Evolutionary conservation across 2,113 vertebrate species (phyloP).

Genomic region (Gobiocypris rarus): DNA sequence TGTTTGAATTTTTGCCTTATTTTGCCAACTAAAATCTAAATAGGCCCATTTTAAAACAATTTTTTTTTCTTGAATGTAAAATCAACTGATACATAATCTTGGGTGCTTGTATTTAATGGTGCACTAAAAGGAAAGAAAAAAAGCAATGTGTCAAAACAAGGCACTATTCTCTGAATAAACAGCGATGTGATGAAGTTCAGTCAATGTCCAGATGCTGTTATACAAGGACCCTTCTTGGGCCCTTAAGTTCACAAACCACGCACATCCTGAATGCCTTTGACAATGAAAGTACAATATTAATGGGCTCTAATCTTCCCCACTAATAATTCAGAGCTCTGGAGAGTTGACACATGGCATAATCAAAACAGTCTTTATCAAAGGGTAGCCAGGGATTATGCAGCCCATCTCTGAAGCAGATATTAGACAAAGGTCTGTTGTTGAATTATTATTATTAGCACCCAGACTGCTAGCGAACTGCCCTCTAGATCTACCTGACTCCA

Average conservation of each 20-base stretch:
- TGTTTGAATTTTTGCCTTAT: no score
- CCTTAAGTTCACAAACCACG: conserved; percentile 22
- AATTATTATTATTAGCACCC: conserved; percentile 42
- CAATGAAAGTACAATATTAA: conserved; percentile 30
- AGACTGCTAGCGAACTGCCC: conserved; percentile 20
- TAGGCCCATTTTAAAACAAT: no score
- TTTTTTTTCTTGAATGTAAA: no score
- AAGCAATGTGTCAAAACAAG: background rate
- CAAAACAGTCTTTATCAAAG: conserved; percentile 52
- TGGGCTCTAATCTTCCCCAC: conserved; percentile 32
- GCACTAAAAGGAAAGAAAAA: background rate
- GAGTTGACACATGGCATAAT: conserved; percentile 59
- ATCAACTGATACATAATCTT: background rate
- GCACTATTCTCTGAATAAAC: background rate
- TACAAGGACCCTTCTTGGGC: conserved; percentile 15
- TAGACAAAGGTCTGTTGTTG: conserved; percentile 37
- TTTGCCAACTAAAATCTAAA: no score
- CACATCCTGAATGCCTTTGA: conserved; percentile 20
- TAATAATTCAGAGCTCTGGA: conserved; percentile 66
- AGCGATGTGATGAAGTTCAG: background rate
- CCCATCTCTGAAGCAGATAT: conserved; percentile 38
- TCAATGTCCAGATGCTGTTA: background rate
- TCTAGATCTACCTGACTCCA: background rate
- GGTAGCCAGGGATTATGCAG: conserved; percentile 41
- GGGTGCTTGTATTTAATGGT: background rate